Evolutionary conservation across 2,113 vertebrate genomes (phyloP).

Genomic region (Corythornis vintsioides): DNA sequence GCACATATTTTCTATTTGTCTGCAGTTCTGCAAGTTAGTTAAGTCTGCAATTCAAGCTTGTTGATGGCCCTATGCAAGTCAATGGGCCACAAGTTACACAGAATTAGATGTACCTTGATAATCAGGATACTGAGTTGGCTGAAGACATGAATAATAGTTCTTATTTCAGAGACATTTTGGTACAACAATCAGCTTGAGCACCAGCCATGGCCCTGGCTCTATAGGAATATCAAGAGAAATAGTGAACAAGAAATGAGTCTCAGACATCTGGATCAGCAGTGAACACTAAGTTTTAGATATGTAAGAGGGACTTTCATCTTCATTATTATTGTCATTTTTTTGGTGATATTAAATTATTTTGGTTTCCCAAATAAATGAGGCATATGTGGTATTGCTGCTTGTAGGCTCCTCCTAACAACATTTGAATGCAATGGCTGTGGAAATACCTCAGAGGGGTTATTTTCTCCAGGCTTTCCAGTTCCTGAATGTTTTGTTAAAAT

Average conservation of each 20-base stretch:
- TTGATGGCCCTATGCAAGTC: not conserved
- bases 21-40: not conserved
- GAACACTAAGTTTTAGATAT: not conserved
- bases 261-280: not conserved
- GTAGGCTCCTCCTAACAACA: not conserved
- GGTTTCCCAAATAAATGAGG: not conserved
- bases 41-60: not conserved
- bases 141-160: not conserved
- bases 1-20: not conserved
- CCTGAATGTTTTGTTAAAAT: slow-evolving; percentile 25
- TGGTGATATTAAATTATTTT: not conserved
- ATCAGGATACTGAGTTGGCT: not conserved
- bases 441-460: not conserved
- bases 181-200: not conserved
- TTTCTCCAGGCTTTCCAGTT: not conserved
- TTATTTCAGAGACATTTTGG: not conserved
- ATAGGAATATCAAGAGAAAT: not conserved
- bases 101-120: not conserved
- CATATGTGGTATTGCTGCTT: not conserved
- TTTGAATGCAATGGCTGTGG: not conserved
- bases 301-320: not conserved
- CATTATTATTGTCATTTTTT: not conserved
- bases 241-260: not conserved
- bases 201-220: not conserved
- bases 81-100: not conserved